Conservation (phyloP, 1,140 invertebrate genomes). For the Portunus trituberculatus region DNA sequence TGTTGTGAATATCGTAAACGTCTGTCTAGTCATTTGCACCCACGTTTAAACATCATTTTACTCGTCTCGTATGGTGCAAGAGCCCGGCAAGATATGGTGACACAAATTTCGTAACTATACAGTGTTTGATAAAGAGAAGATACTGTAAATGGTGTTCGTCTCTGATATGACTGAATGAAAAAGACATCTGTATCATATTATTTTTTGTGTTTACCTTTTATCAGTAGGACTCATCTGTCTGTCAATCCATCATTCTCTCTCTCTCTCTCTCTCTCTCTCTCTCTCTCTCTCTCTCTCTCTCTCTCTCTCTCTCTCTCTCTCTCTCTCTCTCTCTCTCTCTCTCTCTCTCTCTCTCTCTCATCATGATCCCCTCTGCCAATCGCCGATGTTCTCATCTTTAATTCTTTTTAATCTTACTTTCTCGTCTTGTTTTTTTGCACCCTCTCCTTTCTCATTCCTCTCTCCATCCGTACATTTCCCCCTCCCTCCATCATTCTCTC, state of each 20-base stretch:
- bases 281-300: slow-evolving; percentile 20
- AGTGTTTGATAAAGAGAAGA: no score
- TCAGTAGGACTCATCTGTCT: no score
- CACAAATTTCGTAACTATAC: no score
- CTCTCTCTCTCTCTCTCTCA: no score
- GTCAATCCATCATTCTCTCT: not conserved
- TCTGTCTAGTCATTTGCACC: no score
- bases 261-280: slow-evolving; percentile 20
- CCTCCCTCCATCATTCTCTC: not conserved
- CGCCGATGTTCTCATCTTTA: not conserved
- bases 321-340: not conserved
- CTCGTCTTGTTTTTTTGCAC: not conserved
- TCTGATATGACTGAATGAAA: not conserved
- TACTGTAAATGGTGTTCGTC: not conserved
- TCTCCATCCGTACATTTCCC: not conserved
- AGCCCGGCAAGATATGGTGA: no score
- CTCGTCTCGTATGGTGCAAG: no score
- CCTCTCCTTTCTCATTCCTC: not conserved
- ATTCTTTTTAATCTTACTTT: not conserved
- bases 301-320: slow-evolving; percentile 20
- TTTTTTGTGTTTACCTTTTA: no score
- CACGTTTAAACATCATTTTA: no score
- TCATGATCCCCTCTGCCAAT: no score
- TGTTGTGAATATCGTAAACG: no score
- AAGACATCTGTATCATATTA: no score